A percentile compares a stretch with the other conserved stretches of the same genome.
These are phyloP conservation scores for Cyclophora punctaria DNA, from an alignment of 2,888 invertebrate genomes.

Conservation along the genomic window DNA sequence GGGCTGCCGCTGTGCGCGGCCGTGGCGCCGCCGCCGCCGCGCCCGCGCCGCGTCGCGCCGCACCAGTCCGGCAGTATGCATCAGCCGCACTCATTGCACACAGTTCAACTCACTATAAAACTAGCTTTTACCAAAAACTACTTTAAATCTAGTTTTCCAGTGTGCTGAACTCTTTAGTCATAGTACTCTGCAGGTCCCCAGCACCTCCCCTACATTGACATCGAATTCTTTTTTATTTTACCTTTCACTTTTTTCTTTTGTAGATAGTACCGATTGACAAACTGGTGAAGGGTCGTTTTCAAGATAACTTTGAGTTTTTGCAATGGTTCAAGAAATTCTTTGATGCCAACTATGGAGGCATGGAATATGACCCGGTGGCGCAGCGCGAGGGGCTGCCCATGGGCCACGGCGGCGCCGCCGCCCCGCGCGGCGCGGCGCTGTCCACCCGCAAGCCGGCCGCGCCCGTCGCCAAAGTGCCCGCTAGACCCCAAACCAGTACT, in stretches of 20 bases:
- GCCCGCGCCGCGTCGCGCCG: slow-evolving; percentile 33
- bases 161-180: slow-evolving; percentile 1
- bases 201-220: slow-evolving; percentile 36
- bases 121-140: slow-evolving; percentile 23
- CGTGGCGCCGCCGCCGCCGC: slow-evolving; percentile 31
- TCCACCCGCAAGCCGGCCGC: slow-evolving; percentile 58
- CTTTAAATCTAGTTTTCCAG: background rate
- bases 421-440: slow-evolving; percentile 59
- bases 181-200: slow-evolving; percentile 29
- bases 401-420: slow-evolving; percentile 83
- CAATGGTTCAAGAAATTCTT: slow-evolving; percentile 99
- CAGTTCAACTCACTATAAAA: slow-evolving; percentile 26
- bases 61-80: slow-evolving; percentile 64
- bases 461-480: slow-evolving; percentile 74
- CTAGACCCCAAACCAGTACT: slow-evolving; percentile 78
- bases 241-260: slow-evolving; percentile 63
- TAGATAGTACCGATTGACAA: slow-evolving; percentile 95
- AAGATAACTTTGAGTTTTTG: slow-evolving; percentile 99
- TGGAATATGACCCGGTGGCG: slow-evolving; percentile 92
- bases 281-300: slow-evolving; percentile 98
- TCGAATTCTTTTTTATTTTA: slow-evolving; percentile 48
- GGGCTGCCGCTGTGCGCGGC: slow-evolving; percentile 63
- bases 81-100: slow-evolving; percentile 30
- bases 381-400: slow-evolving; percentile 90
- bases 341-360: slow-evolving; percentile 98